These are phyloP conservation scores for Laterallus jamaicensis DNA, from an alignment of 2,113 vertebrate species.

Conservation along the genomic window DNA sequence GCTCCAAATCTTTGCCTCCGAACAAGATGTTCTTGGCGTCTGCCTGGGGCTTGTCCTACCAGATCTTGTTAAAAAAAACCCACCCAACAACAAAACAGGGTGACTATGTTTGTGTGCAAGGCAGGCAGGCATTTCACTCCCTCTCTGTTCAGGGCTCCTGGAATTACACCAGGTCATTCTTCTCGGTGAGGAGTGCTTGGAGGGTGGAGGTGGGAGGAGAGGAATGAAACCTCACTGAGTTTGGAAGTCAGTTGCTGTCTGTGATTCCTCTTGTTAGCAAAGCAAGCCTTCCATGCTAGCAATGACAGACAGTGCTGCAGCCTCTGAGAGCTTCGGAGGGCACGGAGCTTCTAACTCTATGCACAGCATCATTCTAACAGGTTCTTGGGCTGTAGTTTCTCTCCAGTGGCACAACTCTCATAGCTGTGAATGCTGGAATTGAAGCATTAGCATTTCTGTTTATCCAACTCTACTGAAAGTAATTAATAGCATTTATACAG, in stretches of 20 bases:
- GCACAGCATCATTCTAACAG: background rate
- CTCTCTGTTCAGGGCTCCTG: background rate
- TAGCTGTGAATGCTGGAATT: background rate
- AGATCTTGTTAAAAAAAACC: background rate
- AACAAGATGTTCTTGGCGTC: constrained; percentile 31
- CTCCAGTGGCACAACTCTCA: background rate
- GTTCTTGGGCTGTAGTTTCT: background rate
- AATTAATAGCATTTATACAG: background rate
- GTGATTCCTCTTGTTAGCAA: background rate
- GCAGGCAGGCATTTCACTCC: background rate
- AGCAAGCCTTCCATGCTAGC: background rate
- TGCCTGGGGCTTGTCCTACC: background rate
- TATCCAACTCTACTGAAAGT: background rate
- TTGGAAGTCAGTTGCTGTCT: background rate
- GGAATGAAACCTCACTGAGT: background rate
- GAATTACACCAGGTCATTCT: background rate
- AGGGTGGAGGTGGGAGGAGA: background rate
- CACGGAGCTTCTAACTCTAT: background rate
- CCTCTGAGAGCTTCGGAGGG: background rate
- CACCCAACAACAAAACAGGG: background rate
- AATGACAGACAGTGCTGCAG: background rate
- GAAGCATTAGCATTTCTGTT: background rate
- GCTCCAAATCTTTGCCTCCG: background rate
- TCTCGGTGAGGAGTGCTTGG: background rate
- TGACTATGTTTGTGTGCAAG: background rate